Evolutionary conservation across 2,797 vertebrate species (phyloP), one percentile per base, ranked within the genome.

Genomic region (Megalops cyprinoides): DNA sequence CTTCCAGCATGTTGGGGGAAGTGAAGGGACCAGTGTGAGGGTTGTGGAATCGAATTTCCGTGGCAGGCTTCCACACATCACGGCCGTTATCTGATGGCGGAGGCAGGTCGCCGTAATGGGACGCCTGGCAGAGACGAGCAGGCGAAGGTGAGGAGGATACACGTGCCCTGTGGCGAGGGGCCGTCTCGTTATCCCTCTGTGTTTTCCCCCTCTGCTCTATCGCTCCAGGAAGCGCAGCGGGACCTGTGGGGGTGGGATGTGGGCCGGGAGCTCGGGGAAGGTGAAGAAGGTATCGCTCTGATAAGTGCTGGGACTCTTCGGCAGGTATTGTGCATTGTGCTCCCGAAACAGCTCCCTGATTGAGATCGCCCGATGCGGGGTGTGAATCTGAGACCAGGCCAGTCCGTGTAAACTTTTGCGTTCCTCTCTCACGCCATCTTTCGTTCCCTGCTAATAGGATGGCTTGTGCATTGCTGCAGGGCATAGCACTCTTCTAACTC

Each of bases 321-420:
- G 77, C 53, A 25, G 58, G 80, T 81, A 88, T 90, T 93, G 91
- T 93, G 89, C 87, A 86, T 90, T 92, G 92, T 93, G 84, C 84
- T 87, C 83, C 15, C n/a, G 55, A 87, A 83, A 87, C 81, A 85
- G 89, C 85, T 83, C 83, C 82, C 83, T 5, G 79, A 75, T 20
- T 76, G 55, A 31, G 73, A 75, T 81, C 51, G 60, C 67, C 69
- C 74, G 69, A 55, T 60, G 18, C 58, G 71, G 78, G 78, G 60
- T 56, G 58, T 49, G 25, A 65, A 62, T 12, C 74, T 55, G 77
- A 74, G 81, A 53, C 34, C 23, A 55, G 46, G 69, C 44, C 44
- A 79, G 51, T 78, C 76, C 69, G 62, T 20, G 42, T 69, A n/a
- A n/a, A 28, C 18, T 42, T 14, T 20, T 69, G 34, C 15, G 28